phyloP scores from a whole-genome alignment of 2,113 vertebrate species.

The Halichoeres trimaculatus region DNA sequence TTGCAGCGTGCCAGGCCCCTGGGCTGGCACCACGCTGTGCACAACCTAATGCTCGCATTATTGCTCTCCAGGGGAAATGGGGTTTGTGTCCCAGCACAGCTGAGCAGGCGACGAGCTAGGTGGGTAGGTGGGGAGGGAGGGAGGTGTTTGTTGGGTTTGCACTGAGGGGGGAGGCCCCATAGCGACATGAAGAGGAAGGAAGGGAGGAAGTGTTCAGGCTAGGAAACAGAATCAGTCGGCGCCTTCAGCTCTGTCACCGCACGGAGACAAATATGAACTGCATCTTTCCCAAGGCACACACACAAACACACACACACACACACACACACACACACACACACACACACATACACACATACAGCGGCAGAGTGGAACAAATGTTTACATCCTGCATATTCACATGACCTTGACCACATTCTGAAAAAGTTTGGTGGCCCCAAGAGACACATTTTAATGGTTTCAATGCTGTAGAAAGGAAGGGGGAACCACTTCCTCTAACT shows the following conservation, averaged over 20 bases:
- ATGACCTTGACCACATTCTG: background rate
- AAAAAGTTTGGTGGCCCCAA: background rate
- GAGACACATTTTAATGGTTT: background rate
- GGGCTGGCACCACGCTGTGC: conserved; percentile 55
- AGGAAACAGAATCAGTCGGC: conserved; percentile 44
- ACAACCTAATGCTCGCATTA: conserved; percentile 47
- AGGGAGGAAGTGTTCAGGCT: conserved; percentile 49
- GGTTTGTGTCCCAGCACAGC: conserved; percentile 53
- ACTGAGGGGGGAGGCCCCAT: conserved; percentile 29
- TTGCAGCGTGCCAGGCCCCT: conserved; percentile 63
- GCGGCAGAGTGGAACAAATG: background rate
- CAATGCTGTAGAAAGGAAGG: background rate
- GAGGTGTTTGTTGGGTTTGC: conserved; percentile 30
- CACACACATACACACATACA: too few relatives aligned
- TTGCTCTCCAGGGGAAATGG: conserved; percentile 54
- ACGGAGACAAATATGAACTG: conserved; percentile 8
- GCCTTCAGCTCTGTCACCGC: conserved; percentile 25
- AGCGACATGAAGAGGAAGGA: conserved; percentile 57
- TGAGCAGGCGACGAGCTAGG: conserved; percentile 39
- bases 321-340: too few relatives aligned
- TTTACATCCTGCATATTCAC: background rate
- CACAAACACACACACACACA: too few relatives aligned
- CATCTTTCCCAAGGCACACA: background rate
- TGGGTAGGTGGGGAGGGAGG: background rate
- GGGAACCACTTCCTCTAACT: background rate